Conservation (phyloP, 2,113 vertebrate genomes). For the Phyllopteryx taeniolatus region DNA sequence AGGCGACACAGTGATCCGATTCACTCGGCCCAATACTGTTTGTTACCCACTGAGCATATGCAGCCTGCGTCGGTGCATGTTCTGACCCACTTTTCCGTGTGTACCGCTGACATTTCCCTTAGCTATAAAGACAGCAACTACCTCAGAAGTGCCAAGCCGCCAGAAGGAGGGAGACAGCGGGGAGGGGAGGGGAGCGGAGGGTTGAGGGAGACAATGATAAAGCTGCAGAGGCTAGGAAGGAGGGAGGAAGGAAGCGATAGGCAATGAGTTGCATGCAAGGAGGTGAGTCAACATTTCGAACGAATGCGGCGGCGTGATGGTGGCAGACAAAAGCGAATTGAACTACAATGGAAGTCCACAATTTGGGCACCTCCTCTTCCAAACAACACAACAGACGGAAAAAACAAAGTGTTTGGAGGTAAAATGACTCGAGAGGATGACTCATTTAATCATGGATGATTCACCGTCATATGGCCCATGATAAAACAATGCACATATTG, state of each 20-base stretch:
- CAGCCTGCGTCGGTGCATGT: slow-evolving; percentile 52
- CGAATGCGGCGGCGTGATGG: slow-evolving; percentile 53
- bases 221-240: slow-evolving; percentile 41
- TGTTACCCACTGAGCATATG: slow-evolving; percentile 63
- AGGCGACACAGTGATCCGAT: slow-evolving; percentile 61
- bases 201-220: slow-evolving; percentile 41
- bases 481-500: slow-evolving; percentile 27
- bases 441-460: background rate
- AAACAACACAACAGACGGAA: slow-evolving; percentile 21
- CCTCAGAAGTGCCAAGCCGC: slow-evolving; percentile 65
- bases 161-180: slow-evolving; percentile 55
- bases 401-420: background rate
- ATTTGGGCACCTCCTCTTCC: slow-evolving; percentile 31
- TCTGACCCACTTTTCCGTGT: slow-evolving; percentile 67
- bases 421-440: background rate
- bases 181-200: background rate
- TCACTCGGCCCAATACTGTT: slow-evolving; percentile 42
- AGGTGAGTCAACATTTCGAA: slow-evolving; percentile 71
- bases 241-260: background rate
- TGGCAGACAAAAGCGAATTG: slow-evolving; percentile 22
- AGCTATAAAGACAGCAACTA: slow-evolving; percentile 69
- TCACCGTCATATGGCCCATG: background rate
- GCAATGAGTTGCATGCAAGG: slow-evolving; percentile 25
- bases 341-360: slow-evolving; percentile 31
- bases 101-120: slow-evolving; percentile 71